A percentile compares a stretch with the other conserved stretches of the same genome.
phyloP scores from a whole-genome alignment of 2,888 invertebrate genomes.

The Lasioglossum vierecki region DNA sequence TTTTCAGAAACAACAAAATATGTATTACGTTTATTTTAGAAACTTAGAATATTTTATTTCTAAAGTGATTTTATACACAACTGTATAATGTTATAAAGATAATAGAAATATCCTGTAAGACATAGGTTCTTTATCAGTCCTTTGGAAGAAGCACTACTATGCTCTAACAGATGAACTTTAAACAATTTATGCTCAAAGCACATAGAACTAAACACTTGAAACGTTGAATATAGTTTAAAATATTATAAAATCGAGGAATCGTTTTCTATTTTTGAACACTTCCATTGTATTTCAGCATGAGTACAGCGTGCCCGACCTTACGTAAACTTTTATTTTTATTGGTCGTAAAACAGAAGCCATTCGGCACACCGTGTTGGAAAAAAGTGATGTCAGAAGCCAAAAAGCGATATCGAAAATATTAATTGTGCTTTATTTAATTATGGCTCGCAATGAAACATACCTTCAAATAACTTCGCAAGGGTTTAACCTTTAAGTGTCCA shows the following conservation, averaged over 20 bases:
- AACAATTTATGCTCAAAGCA: neutral
- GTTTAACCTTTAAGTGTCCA: conserved; percentile 3
- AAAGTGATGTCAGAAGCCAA: neutral
- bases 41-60: neutral
- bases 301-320: no score
- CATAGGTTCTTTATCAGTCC: neutral
- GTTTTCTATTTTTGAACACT: neutral
- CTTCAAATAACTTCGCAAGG: conserved; percentile 7
- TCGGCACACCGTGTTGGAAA: neutral
- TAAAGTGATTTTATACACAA: neutral
- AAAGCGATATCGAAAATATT: neutral
- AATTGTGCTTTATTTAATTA: neutral
- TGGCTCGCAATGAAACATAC: neutral
- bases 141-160: neutral
- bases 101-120: neutral
- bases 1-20: neutral
- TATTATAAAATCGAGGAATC: neutral
- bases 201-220: neutral
- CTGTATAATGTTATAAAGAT: neutral
- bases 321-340: conserved; percentile 9
- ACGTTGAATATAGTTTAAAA: neutral
- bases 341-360: neutral
- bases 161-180: neutral
- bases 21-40: neutral
- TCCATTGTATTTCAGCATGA: neutral